phyloP scores from a whole-genome alignment of 2,113 vertebrate species.

The Jaculus jaculus region DNA sequence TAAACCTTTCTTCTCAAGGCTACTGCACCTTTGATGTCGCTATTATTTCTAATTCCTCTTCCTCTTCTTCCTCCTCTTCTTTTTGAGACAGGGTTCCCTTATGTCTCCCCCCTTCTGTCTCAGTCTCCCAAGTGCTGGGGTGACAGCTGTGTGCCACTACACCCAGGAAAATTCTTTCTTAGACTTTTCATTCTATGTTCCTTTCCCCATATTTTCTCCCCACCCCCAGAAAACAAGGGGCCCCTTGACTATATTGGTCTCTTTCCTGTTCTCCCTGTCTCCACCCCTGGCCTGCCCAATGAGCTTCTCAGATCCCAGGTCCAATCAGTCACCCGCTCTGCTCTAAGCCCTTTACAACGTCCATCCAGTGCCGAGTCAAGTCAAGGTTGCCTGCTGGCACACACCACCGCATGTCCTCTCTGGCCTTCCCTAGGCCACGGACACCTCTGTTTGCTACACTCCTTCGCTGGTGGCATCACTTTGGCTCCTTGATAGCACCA shows the following conservation, averaged over 20 bases:
- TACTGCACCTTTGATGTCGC: fast-evolving
- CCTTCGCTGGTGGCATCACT: not conserved
- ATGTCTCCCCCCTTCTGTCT: not conserved
- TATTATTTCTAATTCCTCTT: not conserved
- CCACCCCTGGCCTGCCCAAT: not conserved
- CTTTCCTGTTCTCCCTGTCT: not conserved
- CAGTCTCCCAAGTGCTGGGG: not conserved
- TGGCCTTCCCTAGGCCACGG: not conserved
- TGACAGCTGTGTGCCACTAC: not conserved
- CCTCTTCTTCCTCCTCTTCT: not conserved
- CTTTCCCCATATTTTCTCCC: fast-evolving
- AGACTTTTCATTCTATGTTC: not conserved
- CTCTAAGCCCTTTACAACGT: not conserved
- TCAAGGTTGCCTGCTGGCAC: not conserved
- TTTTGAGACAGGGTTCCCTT: not conserved
- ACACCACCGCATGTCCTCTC: not conserved
- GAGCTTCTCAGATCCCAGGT: not conserved
- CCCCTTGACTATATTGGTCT: not conserved
- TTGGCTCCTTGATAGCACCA: not conserved
- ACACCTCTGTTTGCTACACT: fast-evolving
- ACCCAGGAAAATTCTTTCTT: not conserved
- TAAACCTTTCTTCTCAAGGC: not conserved
- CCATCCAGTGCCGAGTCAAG: not conserved
- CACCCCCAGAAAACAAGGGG: not conserved
- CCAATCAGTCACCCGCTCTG: not conserved